Evolutionary conservation across 2,888 invertebrate species (phyloP), one percentile per base, ranked within the genome.

Genomic region (Apodemia duryi): DNA sequence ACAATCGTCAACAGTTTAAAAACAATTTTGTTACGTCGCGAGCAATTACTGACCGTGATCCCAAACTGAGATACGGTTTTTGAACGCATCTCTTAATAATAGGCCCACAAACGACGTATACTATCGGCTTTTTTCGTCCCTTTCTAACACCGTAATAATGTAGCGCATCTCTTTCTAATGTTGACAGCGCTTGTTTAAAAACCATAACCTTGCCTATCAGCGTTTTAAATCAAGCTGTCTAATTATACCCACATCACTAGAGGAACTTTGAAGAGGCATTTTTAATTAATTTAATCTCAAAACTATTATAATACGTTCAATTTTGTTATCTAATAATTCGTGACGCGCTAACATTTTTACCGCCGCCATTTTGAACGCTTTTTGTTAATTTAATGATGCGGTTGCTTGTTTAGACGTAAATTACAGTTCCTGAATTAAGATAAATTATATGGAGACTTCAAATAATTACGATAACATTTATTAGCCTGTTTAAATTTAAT

Each of bases 211-310:
- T 78, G 72, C 77, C 75, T 91, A 90, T 90, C 90, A 81, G 80
- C 79, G 75, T 84, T 85, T 79, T 78, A 82, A 84, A 91, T 91
- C 91, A 86, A 85, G 83, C 85, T 83, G 84, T 83, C 87, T 91
- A 91, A 91, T 91, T 91, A 90, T 89, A 91, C 91, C 91, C 90
- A 88, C 89, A 91, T 91, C 91, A 89, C 81, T 83, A 77, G 79
- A 76, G 80, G 80, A 81, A 83, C 86, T 85, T 84, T 85, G 84
- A 86, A 83, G 82, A 83, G 83, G 83, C 81, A 84, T 85, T 89
- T 88, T 86, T 91, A 91, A 91, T 91, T 91, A 90, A 91, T 91
- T 91, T 89, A 88, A 80, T 79, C 83, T 86, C 81, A 84, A 88
- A 88, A 88, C 87, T 89, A 89, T 89, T 88, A 88, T 88, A 89